phyloP scores from a whole-genome alignment of 2,888 invertebrate species.

The Tuberolachnus salignus region DNA sequence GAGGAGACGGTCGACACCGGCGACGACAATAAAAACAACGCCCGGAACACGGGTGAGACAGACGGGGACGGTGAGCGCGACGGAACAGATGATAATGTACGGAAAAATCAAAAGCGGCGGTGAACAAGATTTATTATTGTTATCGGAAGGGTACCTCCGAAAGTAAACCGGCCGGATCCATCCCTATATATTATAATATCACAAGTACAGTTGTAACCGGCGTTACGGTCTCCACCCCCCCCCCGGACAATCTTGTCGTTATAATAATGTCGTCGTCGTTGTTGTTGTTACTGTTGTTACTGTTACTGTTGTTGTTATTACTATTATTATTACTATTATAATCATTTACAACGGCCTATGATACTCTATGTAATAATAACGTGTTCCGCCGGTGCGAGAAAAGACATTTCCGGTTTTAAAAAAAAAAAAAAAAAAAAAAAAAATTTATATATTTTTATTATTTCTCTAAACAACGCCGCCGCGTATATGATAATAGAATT shows the following conservation, averaged over 20 bases:
- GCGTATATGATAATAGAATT: constrained; percentile 19
- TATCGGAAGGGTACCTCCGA: constrained; percentile 42
- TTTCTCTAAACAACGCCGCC: no score
- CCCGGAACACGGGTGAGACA: no score
- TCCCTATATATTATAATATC: constrained; percentile 35
- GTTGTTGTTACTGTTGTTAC: no score
- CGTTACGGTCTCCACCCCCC: constrained; percentile 50
- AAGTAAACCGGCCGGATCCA: constrained; percentile 44
- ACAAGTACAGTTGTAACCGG: constrained; percentile 5
- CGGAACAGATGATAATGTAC: constrained; percentile 36
- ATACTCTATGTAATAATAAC: constrained; percentile 16
- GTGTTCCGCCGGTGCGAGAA: constrained; percentile 50
- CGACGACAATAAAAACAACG: constrained; percentile 49
- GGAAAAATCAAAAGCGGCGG: constrained; percentile 41
- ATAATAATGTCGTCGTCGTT: constrained; percentile 34
- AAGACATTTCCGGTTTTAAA: constrained; percentile 51
- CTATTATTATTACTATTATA: constrained; percentile 45
- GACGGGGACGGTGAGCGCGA: background rate
- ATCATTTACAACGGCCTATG: background rate
- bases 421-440: no score
- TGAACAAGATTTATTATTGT: constrained; percentile 51
- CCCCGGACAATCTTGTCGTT: constrained; percentile 37
- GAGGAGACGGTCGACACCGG: constrained; percentile 25
- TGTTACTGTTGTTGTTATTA: no score
- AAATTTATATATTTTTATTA: no score